Base-by-base conservation (phyloP, 1,140 invertebrate genomes). In the Brachionus rubens region DNA sequence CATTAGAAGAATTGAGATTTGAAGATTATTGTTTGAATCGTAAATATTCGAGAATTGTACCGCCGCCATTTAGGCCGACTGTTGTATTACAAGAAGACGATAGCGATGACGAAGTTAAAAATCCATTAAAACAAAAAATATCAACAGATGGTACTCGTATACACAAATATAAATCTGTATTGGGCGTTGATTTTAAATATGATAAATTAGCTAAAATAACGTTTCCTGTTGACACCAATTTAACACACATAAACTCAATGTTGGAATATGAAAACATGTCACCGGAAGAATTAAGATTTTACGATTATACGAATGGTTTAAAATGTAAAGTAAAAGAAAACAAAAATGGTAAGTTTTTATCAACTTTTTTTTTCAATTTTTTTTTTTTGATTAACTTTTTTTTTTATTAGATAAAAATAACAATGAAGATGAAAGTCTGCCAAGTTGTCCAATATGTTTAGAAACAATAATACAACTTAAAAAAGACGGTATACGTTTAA, bases 361-460 rank as follows among this genome's bases (percentile, higher is more conserved):
- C 33, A 36, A 5, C 9, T 36, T 36, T 9, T 5, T 5, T 3
- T 36, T 9, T 36, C 9, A 36, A 9, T 5, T 5, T 36, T 36
- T 36, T 36, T 5, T 36, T 36, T 5, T 36, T 36, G 9, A 5
- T 5, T 3, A 36, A 36, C 9, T 36, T 5, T n/a, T 40, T 40
- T 59, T 59, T 59, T 33, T 14, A 36, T 41, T 36, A 36, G 54
- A 59, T 59, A 59, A 59, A 36, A 59, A 59, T 59, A 59, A 59
- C 36, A 59, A 59, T 40, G 10, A 16, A n/a, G 54, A 59, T 33
- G 54, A 59, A 19, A 33, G 28, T 6, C 16, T 59, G 6, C 28
- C 54, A 12, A 36, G 54, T 36, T 59, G 54, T 59, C 54, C 54
- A 7, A 59, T 59, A 33, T 59, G 54, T 16, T 33, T 59, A 36